Base-by-base conservation (phyloP, 1,140 invertebrate genomes). In the Hyles euphorbiae region DNA sequence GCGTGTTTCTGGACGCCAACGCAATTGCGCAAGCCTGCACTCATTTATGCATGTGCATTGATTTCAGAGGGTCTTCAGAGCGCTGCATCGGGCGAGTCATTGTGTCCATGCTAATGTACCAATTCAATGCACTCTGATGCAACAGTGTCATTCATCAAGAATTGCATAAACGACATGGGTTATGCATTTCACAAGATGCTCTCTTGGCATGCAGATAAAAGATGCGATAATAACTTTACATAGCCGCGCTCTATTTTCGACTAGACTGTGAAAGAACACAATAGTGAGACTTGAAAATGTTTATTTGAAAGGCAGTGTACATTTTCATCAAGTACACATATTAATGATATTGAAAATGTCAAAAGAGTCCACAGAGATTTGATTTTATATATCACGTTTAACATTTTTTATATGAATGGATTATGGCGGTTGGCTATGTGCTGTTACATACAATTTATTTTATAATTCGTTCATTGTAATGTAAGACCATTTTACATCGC, bases 51-150 rank as follows among this genome's bases (percentile, higher is more conserved):
- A 73, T 75, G 60, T 67, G 62, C 65, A 76, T 71, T 70, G 58
- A 71, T 78, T 75, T 65, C 56, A 71, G 65, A 60, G 36, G 47
- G 56, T 59, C 65, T 74, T 72, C 66, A 71, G 65, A 58, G 47
- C 49, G 34, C 50, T 60, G 60, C 64, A 53, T 59, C 58, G 63
- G 56, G 63, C 58, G 58, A 48, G 48, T 60, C 68, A 76, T 78
- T 80, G 75, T 74, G 53, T 70, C 53, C 58, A 78, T 80, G 71
- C 65, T 71, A 80, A 80, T 77, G 61, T 64, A 54, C 53, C 56
- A 58, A 64, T 69, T 69, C 66, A 65, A 43, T 68, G 69, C 63
- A 63, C 70, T 59, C 64, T 68, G 67, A 63, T 67, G 70, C 61
- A 68, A 62, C 58, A 36, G 60, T 61, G 61, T 59, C 63, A 67